Evolutionary conservation across 2,888 invertebrate species (phyloP), one percentile per base, ranked within the genome.

Genomic region (Ochropleura leucogaster): DNA sequence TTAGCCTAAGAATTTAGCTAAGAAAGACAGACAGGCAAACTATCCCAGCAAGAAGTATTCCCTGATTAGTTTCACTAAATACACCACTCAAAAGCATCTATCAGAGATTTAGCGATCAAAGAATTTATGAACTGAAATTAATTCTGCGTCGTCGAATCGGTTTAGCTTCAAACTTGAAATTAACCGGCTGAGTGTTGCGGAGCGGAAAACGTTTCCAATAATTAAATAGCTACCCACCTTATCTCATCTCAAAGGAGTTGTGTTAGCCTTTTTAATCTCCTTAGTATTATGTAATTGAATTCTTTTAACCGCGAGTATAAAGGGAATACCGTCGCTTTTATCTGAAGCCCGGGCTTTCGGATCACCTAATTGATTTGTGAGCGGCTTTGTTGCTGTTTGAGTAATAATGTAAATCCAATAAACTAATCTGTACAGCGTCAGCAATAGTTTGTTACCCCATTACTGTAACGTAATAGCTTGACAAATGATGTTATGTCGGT

Each of bases 281-380:
- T 92, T 94, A 94, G 92, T 91, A 94, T 94, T 94, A 95, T 94
- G 92, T 95, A 95, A 95, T 95, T 95, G 95, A 94, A 95, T 95
- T 95, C 95, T 95, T 95, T 94, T 93, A 94, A 94, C 95, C 94
- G 89, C 93, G 90, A 91, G 90, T 92, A 94, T 95, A 95, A 95
- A 95, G 94, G 92, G 92, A 95, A 93, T 91, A 88, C 93, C 92
- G 90, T 88, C 88, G 93, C 94, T 94, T 95, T 94, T 94, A 94
- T 94, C 93, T 91, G 89, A 90, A 90, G 91, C 91, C 86, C 86
- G 89, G 92, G 93, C 90, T 94, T 92, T 91, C 79, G 92, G 92
- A 93, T 94, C 93, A 92, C 88, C 92, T 94, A 93, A 95, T 93
- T 94, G 94, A 93, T 95, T 94, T 90, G 89, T 90, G 88, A 89